Conservation (phyloP, 2,113 vertebrate species). For the Sebastes fasciatus region DNA sequence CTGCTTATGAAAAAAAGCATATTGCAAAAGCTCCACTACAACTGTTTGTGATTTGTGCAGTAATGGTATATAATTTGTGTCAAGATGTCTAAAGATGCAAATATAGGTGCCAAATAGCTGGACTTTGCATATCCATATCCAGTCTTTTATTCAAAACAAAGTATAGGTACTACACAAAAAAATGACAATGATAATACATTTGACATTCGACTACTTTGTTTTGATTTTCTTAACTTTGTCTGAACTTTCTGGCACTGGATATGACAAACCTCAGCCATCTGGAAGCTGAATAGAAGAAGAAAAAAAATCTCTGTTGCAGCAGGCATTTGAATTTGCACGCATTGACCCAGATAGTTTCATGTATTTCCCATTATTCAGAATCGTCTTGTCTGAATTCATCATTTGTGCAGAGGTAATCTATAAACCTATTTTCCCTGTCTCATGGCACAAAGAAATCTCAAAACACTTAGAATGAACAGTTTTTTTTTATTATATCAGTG, state of each 20-base stretch:
- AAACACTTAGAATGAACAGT: not conserved
- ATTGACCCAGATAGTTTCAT: constrained; percentile 55
- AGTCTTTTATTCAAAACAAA: not conserved
- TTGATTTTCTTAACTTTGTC: constrained; percentile 30
- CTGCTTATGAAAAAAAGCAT: not conserved
- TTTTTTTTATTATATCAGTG: not conserved
- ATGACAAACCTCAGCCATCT: constrained; percentile 52
- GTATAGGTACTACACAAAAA: not conserved
- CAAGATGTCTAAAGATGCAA: not conserved
- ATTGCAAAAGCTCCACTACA: not conserved
- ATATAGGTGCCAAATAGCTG: not conserved
- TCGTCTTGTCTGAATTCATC: constrained; percentile 29
- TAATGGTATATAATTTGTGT: not conserved
- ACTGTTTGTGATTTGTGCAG: not conserved
- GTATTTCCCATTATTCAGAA: constrained; percentile 26
- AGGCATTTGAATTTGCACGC: constrained; percentile 14
- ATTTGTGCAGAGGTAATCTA: constrained; percentile 35
- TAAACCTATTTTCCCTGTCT: constrained; percentile 6
- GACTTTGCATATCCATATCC: not conserved
- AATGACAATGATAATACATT: constrained; percentile 1
- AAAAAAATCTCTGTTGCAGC: constrained; percentile 20
- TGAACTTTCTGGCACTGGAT: constrained; percentile 38
- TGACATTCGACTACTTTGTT: constrained; percentile 27
- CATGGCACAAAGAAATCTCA: not conserved
- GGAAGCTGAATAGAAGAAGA: constrained; percentile 48